Conservation (phyloP, 2,797 vertebrate genomes). For the Eremophila alpestris region DNA sequence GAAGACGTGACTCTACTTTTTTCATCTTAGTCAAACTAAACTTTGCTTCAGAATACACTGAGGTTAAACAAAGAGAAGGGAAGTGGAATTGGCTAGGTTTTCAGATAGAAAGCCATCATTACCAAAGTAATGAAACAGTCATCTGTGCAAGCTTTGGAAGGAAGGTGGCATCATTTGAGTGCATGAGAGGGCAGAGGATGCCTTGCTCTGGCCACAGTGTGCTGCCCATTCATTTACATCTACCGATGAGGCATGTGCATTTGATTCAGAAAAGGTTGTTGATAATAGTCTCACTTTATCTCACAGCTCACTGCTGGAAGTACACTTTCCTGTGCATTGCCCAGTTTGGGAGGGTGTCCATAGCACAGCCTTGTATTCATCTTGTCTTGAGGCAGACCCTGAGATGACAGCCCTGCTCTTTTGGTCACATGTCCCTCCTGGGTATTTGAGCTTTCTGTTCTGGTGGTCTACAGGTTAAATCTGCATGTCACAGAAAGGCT, state of each 20-base stretch:
- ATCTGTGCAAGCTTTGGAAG: not conserved
- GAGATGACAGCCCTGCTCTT: not conserved
- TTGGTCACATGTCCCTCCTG: not conserved
- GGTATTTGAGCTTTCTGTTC: not conserved
- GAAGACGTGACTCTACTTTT: not conserved
- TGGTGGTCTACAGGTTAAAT: not conserved
- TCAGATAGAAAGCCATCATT: not conserved
- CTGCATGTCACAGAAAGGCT: not conserved
- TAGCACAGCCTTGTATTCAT: fast-evolving
- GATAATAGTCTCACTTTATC: not conserved
- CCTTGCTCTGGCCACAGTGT: not conserved
- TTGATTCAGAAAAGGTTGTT: not conserved
- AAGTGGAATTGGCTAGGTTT: not conserved
- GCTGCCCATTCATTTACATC: not conserved
- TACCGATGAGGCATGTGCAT: not conserved
- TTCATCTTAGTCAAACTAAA: not conserved
- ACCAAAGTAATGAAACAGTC: not conserved
- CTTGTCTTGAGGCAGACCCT: not conserved
- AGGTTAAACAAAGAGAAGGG: not conserved
- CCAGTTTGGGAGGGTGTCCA: fast-evolving
- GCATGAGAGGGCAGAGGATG: not conserved
- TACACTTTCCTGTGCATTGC: not conserved
- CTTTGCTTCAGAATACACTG: not conserved
- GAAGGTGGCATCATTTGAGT: not conserved
- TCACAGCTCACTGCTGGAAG: not conserved